Evolutionary conservation across 1,140 invertebrate genomes (phyloP), one percentile per base, ranked within the genome.

Genomic region (Bombus turneri): DNA sequence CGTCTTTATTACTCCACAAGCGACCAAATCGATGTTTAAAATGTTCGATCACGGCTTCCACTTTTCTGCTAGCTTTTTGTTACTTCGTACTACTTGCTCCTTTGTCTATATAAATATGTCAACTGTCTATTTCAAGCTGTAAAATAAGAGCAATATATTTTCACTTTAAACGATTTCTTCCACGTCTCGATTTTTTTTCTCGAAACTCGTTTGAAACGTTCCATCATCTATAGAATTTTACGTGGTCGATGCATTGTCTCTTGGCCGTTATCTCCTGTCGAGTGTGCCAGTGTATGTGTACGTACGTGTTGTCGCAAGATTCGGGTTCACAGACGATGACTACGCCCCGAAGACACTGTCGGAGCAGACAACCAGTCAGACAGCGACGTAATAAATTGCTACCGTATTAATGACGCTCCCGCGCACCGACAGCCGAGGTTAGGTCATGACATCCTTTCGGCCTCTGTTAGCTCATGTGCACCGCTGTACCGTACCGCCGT

Each of bases 301-400:
- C 68, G 85, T 41, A 71, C 66, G 78, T 75, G 75, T 89, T 76
- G 64, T 81, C 72, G 34, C 28, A 34, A 64, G 81, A 89, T 81
- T 87, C 81, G 73, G 79, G 57, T 41, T 71, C 64, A 78, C 69
- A 87, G 87, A 86, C 83, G 86, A 90, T 88, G 90, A 90, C 78
- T 88, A 91, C 86, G 86, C 90, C 88, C 91, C 72, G 87, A 88
- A 89, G 92, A 92, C 88, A 84, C 89, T 82, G 81, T 90, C 86
- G 88, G 66, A 77, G 88, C 88, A 90, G 90, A 92, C 91, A 91
- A 88, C 77, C 88, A 90, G 85, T 88, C 87, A 90, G 93, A 93
- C 92, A 91, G 91, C 81, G 87, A 89, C 87, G 93, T 94, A 93
- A 94, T 94, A 94, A 94, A 95, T 94, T 94, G 92, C 93, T 93